phyloP scores from a whole-genome alignment of 2,113 vertebrate species.

The Talpa occidentalis region DNA sequence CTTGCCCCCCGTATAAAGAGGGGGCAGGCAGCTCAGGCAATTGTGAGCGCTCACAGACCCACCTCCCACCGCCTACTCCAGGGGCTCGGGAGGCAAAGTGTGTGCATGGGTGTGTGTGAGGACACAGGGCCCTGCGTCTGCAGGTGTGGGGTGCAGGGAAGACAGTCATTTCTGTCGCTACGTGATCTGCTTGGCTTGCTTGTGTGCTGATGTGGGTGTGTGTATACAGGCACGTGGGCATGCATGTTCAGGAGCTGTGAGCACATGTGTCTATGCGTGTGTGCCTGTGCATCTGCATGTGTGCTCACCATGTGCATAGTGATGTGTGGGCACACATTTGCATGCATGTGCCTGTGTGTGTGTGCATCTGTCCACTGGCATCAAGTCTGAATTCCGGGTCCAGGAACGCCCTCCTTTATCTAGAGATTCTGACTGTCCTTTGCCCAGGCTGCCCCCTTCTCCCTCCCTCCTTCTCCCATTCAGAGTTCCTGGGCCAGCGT shows the following conservation, averaged over 20 bases:
- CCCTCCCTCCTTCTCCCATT: neutral
- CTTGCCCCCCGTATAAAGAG: neutral
- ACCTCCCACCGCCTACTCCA: neutral
- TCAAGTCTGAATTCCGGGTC: accelerated
- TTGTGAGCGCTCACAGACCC: neutral
- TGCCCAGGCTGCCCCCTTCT: neutral
- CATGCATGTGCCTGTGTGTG: no score
- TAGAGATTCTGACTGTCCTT: neutral
- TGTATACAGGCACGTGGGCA: accelerated
- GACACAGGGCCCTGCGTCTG: neutral
- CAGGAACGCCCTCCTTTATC: neutral
- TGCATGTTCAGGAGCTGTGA: no score
- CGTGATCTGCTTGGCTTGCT: neutral
- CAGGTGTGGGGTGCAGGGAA: neutral
- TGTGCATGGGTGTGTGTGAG: neutral
- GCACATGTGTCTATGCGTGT: neutral
- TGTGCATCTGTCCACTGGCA: neutral
- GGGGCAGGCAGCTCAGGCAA: no score
- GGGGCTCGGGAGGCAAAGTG: neutral
- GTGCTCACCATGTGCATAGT: neutral
- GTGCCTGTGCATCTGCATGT: no score
- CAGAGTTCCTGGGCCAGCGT: neutral
- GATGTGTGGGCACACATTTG: no score
- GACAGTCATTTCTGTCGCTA: neutral
- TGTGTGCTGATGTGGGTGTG: neutral